These are phyloP conservation scores for Scomber colias DNA, from an alignment of 2,113 vertebrate species.

Conservation along the genomic window DNA sequence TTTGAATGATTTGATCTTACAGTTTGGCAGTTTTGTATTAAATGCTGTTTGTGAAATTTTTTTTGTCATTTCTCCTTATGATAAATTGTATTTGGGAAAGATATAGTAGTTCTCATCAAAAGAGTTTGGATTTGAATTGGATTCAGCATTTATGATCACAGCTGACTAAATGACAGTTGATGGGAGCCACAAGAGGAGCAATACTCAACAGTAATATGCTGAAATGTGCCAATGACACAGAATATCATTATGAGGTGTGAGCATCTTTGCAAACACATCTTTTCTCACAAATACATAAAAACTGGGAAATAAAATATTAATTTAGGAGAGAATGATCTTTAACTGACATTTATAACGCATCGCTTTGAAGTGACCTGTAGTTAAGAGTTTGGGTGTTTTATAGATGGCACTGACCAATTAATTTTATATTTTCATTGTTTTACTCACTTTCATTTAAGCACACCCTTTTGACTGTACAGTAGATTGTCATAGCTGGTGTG, in stretches of 20 bases:
- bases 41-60: no score
- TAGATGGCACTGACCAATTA: slow-evolving; percentile 18
- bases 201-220: background rate
- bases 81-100: background rate
- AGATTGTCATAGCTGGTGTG: slow-evolving; percentile 46
- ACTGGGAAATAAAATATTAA: slow-evolving; percentile 4
- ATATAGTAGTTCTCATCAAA: background rate
- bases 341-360: slow-evolving; percentile 10
- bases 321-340: slow-evolving; percentile 26
- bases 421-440: slow-evolving; percentile 40
- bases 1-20: no score
- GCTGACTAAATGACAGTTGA: slow-evolving; percentile 1
- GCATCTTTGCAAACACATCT: background rate
- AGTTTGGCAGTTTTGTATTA: background rate
- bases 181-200: background rate
- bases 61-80: background rate
- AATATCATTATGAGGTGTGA: background rate
- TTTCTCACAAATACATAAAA: slow-evolving; percentile 12
- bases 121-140: no score
- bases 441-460: slow-evolving; percentile 28
- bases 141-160: background rate
- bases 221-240: slow-evolving; percentile 5
- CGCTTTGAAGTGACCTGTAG: slow-evolving; percentile 5
- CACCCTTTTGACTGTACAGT: slow-evolving; percentile 49
- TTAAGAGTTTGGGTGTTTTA: slow-evolving; percentile 31